Evolutionary conservation across 1,140 invertebrate species (phyloP), one percentile per base, ranked within the genome.

Genomic region (Ceratoteleas bidentatus): DNA sequence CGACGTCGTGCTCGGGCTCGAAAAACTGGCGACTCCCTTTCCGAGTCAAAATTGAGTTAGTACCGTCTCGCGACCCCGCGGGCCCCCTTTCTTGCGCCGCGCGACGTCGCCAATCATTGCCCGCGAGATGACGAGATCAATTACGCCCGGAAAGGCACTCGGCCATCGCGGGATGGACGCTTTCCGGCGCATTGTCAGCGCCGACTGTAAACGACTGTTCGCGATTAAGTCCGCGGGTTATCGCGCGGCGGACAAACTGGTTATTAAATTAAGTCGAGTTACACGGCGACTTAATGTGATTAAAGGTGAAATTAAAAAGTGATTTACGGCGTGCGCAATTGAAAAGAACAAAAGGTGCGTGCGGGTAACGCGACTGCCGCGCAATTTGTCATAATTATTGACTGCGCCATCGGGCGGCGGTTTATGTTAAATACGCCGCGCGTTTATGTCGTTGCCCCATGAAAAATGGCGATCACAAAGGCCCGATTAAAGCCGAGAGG

Each of bases 41-140:
- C 77, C 45, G 58, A 80, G 76, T 61, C 43, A 56, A 84, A 86
- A 87, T 86, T 87, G 78, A 87, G 86, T 87, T 86, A 85, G 79
- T 70, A 73, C 61, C 50, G 53, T 73, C 61, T 53, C n/a, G 40
- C 54, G 15, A 38, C 4, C 43, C 36, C 58, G 32, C 70, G 38
- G 14, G 0, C 3, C 34, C n/a, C 24, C 14, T 16, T 6, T 5
- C 54, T 77, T 77, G 53, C 60, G 53, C 60, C 60, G 33, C 47
- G n/a, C 8, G 13, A 32, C 15, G 34, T 64, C 43, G 58, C 60
- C 49, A 49, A 61, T 60, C 36, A 16, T 54, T 36, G 64, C 13
- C 11, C 73, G 40, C 24, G 6, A 74, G 65, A 65, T 49, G 70
- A 65, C 61, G 14, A 43, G 62, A 65, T 61, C 69, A 79, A 79